Evolutionary conservation across 2,113 vertebrate genomes (phyloP), one percentile per base, ranked within the genome.

Genomic region (Notiomystis cincta): DNA sequence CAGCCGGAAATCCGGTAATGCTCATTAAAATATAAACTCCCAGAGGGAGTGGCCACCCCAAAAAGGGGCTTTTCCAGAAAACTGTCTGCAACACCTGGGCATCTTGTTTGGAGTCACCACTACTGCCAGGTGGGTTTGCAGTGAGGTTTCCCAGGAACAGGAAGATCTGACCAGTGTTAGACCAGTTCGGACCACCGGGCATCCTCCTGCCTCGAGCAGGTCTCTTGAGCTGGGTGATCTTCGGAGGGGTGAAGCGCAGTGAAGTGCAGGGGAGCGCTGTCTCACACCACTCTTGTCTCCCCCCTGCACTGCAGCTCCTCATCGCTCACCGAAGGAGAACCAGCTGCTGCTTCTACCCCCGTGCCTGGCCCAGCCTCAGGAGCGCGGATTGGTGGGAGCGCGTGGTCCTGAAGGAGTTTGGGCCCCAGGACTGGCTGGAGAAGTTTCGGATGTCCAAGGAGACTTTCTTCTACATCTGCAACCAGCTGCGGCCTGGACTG

Each of bases 391-490:
- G 98, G 98, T 98, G 98, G 98, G 98, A 98, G 37, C 83, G 75
- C 24, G 98, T 98, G 58, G 98, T 97, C 47, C 88, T 98, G 90
- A 96, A 96, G n/a, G 97, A 98, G 66, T 98, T 98, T 30, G 82
- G 97, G 44, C 97, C 97, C 11, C 96, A 84, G n/a, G 98, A 98
- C 90, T 98, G 98, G 98, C 89, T 98, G 81, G 97, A 98, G 81
- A 98, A 97, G 91, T 98, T 98, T 66, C 96, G 98, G 24, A 97
- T 98, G 96, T 97, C 97, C 82, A 98, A 96, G 78, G 97, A 98
- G 77, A 98, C 98, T 35, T 98, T 98, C 71, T 97, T 98, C 57
- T 97, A 97, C 1, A 21, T 98, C 72, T 98, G 97, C 86, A 96
- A 96, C 88, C 97, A 95, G 87, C 96, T 98, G 79, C 96, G 94